A percentile compares a stretch with the other conserved stretches of the same genome.
These are phyloP conservation scores for Phaethornis superciliosus DNA, from an alignment of 2,113 vertebrate species.

Conservation along the genomic window DNA sequence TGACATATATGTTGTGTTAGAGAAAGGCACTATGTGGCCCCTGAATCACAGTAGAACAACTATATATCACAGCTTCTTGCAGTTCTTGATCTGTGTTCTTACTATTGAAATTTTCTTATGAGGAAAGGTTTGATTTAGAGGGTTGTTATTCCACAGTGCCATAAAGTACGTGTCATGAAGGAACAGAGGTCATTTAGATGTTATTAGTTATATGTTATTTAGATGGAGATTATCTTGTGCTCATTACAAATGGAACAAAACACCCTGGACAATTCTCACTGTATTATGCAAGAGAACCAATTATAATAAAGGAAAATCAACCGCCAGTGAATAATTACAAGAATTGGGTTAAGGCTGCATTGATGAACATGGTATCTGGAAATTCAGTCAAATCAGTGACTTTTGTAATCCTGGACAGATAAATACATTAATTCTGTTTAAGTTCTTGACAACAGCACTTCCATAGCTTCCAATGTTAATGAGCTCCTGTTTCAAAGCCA, in stretches of 20 bases:
- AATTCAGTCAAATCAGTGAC: not conserved
- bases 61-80: not conserved
- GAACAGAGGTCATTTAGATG: not conserved
- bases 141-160: not conserved
- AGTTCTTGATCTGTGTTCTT: not conserved
- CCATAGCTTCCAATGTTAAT: not conserved
- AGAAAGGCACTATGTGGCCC: not conserved
- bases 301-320: not conserved
- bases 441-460: not conserved
- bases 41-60: not conserved
- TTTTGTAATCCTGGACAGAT: not conserved
- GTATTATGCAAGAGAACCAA: not conserved
- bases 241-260: not conserved
- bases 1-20: not conserved
- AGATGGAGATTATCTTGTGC: not conserved
- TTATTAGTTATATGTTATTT: not conserved
- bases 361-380: not conserved
- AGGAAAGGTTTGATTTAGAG: not conserved
- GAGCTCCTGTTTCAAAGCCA: not conserved
- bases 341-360: not conserved
- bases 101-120: not conserved
- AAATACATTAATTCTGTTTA: not conserved
- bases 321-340: not conserved
- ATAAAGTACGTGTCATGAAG: not conserved
- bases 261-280: not conserved